These are phyloP conservation scores for Intellagama lesueurii DNA, from an alignment of 2,797 vertebrate species.

Conservation along the genomic window DNA sequence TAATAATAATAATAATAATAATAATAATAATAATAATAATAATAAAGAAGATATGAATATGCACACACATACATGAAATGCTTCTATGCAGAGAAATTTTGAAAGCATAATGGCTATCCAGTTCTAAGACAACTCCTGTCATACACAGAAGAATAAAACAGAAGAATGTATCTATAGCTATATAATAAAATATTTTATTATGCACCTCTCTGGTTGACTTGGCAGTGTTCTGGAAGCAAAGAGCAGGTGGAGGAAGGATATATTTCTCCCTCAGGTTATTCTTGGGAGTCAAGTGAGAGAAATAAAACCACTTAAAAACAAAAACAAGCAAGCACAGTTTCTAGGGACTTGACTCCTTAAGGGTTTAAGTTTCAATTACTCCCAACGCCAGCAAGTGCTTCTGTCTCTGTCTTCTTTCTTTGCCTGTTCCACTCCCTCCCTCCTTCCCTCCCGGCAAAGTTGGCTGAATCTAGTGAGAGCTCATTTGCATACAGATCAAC, in stretches of 20 bases:
- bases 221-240: constrained; percentile 69
- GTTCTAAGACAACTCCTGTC: constrained; percentile 39
- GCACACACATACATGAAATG: constrained; percentile 22
- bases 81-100: not conserved
- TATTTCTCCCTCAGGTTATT: constrained; percentile 66
- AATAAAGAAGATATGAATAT: constrained; percentile 61
- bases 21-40: constrained; percentile 67
- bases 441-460: constrained; percentile 66
- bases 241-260: constrained; percentile 79
- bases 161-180: not conserved
- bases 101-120: constrained; percentile 26
- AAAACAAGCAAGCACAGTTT: constrained; percentile 67
- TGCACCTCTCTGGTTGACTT: constrained; percentile 43
- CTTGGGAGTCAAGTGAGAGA: constrained; percentile 32
- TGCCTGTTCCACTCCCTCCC: not conserved
- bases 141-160: constrained; percentile 11
- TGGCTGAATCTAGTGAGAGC: constrained; percentile 85
- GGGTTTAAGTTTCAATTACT: constrained; percentile 64
- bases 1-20: constrained; percentile 30
- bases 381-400: constrained; percentile 71
- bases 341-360: constrained; percentile 47
- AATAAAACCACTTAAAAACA: constrained; percentile 62
- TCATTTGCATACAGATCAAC: constrained; percentile 99
- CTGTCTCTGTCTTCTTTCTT: constrained; percentile 49
- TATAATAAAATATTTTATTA: constrained; percentile 33